Evolutionary conservation across 2,113 vertebrate genomes (phyloP).

Genomic region (Eulacestoma nigropectus): DNA sequence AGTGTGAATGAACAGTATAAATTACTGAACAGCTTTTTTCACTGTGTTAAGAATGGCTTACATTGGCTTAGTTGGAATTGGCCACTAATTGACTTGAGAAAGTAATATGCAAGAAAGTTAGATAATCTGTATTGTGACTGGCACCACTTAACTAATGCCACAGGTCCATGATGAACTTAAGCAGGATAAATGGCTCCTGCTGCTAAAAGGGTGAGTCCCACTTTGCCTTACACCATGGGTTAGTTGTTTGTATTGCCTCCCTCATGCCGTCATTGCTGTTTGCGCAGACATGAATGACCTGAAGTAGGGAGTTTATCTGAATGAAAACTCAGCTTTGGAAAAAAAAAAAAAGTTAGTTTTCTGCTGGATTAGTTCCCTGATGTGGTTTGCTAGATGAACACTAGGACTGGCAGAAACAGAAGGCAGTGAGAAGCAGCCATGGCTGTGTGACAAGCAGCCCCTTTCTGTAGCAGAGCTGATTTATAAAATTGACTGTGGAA

Average conservation of each 20-base stretch:
- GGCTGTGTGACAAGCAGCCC: background rate
- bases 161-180: background rate
- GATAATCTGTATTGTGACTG: background rate
- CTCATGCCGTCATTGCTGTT: background rate
- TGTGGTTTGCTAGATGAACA: background rate
- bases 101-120: background rate
- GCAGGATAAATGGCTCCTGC: background rate
- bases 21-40: background rate
- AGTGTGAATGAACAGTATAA: background rate
- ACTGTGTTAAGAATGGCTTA: background rate
- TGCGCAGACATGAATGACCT: background rate
- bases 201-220: background rate
- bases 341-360: background rate
- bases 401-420: background rate
- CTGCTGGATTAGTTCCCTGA: background rate
- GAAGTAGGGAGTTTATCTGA: background rate
- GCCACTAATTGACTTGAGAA: background rate
- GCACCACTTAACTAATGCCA: background rate
- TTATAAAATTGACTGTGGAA: background rate
- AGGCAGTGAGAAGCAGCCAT: background rate
- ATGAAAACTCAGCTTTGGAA: background rate
- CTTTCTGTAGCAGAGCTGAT: background rate
- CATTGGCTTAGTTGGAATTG: background rate
- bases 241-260: background rate
- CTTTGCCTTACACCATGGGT: background rate